These are phyloP conservation scores for Microctenopoma lineatum DNA, from an alignment of 2,797 vertebrate genomes.

Conservation along the genomic window DNA sequence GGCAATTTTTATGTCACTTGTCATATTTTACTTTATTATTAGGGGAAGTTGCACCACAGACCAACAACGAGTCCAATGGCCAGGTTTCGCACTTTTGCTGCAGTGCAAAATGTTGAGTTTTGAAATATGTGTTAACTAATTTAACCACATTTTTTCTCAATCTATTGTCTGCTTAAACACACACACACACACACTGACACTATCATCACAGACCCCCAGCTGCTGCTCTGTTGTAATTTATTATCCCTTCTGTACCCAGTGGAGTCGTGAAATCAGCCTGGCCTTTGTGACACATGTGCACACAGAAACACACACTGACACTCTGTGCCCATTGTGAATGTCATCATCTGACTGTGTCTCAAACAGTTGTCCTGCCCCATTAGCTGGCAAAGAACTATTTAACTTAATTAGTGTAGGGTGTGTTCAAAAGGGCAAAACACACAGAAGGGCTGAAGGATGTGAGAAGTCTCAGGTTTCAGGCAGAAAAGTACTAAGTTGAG, in stretches of 20 bases:
- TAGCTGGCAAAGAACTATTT: conserved; percentile 73
- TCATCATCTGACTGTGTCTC: conserved; percentile 48
- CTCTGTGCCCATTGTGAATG: not conserved
- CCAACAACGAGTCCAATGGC: not conserved
- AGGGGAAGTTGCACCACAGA: not conserved
- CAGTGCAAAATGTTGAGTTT: conserved; percentile 27
- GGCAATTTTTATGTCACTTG: not conserved
- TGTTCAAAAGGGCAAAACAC: conserved; percentile 63
- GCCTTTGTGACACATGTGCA: conserved; percentile 58
- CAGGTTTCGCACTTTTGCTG: conserved; percentile 10
- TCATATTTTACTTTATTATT: conserved; percentile 6
- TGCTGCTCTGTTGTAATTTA: conserved; percentile 80
- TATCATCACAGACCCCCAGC: conserved; percentile 73
- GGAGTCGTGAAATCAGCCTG: conserved; percentile 81
- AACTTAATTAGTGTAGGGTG: conserved; percentile 82
- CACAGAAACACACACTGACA: conserved; percentile 25
- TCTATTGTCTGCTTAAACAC: conserved; percentile 21
- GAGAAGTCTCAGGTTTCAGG: conserved; percentile 46
- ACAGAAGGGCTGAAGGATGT: conserved; percentile 56
- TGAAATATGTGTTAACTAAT: conserved; percentile 28
- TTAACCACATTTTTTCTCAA: conserved; percentile 30
- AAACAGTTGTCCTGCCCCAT: conserved; percentile 58
- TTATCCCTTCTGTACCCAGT: conserved; percentile 77
- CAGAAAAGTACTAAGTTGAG: conserved; percentile 25
- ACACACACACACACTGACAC: conserved; percentile 36